These are phyloP conservation scores for Folsomia candida DNA, from an alignment of 2,888 invertebrate species.

Conservation along the genomic window DNA sequence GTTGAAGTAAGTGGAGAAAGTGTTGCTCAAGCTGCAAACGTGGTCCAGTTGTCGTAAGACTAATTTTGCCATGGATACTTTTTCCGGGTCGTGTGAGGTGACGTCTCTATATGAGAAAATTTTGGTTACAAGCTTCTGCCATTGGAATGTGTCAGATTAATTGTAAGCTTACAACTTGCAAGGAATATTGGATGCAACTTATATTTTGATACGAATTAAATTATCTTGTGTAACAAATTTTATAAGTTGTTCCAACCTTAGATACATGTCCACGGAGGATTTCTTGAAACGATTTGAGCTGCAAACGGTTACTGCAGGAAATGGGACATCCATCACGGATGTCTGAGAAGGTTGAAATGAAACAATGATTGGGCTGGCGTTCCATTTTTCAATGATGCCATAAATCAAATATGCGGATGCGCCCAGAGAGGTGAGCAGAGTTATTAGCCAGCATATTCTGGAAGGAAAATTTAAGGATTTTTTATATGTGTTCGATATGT, in stretches of 20 bases:
- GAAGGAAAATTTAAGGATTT: too few relatives aligned
- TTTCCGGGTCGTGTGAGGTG: too few relatives aligned
- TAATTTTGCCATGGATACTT: not conserved
- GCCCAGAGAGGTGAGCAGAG: conserved; percentile 26
- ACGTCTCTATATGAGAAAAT: not conserved
- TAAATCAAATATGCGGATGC: conserved; percentile 35
- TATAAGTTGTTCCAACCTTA: too few relatives aligned
- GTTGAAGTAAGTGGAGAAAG: conserved; percentile 36
- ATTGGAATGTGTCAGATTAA: too few relatives aligned
- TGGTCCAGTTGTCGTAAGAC: conserved; percentile 33
- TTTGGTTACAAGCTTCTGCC: too few relatives aligned
- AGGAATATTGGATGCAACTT: not conserved
- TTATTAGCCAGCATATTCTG: conserved; percentile 11
- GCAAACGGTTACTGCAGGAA: conserved; percentile 80
- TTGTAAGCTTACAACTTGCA: too few relatives aligned
- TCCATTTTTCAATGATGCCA: conserved; percentile 61
- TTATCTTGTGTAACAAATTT: too few relatives aligned
- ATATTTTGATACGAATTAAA: too few relatives aligned
- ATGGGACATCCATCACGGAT: conserved; percentile 68
- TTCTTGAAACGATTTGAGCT: conserved; percentile 64
- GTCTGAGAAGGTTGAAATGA: conserved; percentile 71
- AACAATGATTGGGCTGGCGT: conserved; percentile 71
- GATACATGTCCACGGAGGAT: not conserved
- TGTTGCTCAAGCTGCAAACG: conserved; percentile 32
- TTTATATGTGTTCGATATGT: too few relatives aligned